Conservation (phyloP, 2,888 invertebrate genomes). For the Synergus laeviventris region DNA sequence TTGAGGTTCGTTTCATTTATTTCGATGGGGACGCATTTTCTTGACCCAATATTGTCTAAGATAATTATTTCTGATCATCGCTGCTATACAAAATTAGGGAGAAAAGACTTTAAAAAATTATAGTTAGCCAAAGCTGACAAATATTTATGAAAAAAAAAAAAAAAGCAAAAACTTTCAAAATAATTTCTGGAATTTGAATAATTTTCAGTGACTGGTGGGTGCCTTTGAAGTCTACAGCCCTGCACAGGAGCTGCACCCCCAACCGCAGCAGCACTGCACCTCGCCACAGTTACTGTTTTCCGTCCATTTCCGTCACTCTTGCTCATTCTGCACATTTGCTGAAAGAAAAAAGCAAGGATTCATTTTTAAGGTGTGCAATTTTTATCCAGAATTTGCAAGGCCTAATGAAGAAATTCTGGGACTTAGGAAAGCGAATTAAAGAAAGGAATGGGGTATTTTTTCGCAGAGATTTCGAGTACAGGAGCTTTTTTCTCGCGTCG, state of each 20-base stretch:
- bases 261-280: conserved; percentile 65
- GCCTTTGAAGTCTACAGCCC: conserved; percentile 46
- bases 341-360: conserved; percentile 42
- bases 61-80: no score
- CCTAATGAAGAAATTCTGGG: background rate
- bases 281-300: conserved; percentile 64
- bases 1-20: no score
- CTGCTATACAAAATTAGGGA: no score
- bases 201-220: background rate
- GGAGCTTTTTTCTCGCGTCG: conserved; percentile 74
- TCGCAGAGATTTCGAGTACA: conserved; percentile 64
- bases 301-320: conserved; percentile 62
- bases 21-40: no score
- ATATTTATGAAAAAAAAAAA: no score
- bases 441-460: conserved; percentile 42
- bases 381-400: background rate
- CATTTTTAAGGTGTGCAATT: background rate
- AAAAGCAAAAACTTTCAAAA: background rate
- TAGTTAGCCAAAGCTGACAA: no score
- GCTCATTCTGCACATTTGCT: conserved; percentile 49
- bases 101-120: no score
- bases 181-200: background rate
- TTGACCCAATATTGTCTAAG: no score
- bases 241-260: conserved; percentile 59
- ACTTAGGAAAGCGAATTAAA: background rate